phyloP scores from a whole-genome alignment of 2,888 invertebrate species.

The Drosophila anomalipes region DNA sequence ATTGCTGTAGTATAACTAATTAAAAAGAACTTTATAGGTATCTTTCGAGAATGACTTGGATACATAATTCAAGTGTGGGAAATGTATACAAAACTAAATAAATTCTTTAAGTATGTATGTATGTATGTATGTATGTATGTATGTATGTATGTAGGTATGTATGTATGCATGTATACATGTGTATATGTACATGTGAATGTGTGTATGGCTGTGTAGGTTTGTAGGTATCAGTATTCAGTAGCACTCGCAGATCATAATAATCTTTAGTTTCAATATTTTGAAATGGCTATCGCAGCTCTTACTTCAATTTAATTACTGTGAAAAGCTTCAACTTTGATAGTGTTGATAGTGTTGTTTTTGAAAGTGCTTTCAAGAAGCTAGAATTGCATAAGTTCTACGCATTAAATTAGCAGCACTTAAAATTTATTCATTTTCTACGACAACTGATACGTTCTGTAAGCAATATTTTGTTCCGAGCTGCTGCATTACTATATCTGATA shows the following conservation, averaged over 20 bases:
- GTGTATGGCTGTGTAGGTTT: not conserved
- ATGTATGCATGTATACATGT: not conserved
- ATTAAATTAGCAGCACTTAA: not conserved
- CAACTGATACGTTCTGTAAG: not conserved
- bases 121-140: not conserved
- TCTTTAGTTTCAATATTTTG: not conserved
- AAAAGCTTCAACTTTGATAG: not conserved
- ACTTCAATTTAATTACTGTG: not conserved
- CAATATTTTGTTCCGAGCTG: not conserved
- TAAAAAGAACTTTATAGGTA: not conserved
- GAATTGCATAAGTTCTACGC: not conserved
- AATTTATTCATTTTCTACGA: not conserved
- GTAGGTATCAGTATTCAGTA: not conserved
- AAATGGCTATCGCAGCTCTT: not conserved
- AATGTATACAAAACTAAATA: conserved; percentile 10
- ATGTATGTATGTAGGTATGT: not conserved
- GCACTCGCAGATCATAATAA: not conserved
- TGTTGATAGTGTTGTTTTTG: not conserved
- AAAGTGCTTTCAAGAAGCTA: not conserved
- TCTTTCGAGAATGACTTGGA: not conserved
- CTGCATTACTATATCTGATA: not conserved
- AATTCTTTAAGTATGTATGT: not conserved
- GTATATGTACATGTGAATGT: conserved; percentile 4
- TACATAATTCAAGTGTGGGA: not conserved
- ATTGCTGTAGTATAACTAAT: too few relatives aligned